These are phyloP conservation scores for Pantherophis guttatus DNA, from an alignment of 2,113 vertebrate species.

Conservation along the genomic window DNA sequence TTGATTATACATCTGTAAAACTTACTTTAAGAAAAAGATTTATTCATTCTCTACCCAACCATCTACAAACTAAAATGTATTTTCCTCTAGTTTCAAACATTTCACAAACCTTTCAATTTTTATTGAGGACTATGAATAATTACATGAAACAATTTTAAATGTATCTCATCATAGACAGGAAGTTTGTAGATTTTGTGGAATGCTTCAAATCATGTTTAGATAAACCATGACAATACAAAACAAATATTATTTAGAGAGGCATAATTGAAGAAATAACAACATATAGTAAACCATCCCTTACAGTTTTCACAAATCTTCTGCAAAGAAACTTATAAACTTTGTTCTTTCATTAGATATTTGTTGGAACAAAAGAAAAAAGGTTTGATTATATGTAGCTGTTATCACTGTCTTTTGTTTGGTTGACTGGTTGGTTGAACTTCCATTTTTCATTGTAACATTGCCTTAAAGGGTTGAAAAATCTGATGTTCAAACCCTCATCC, in stretches of 20 bases:
- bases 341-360: not conserved
- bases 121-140: not conserved
- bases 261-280: not conserved
- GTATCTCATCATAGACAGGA: not conserved
- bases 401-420: not conserved
- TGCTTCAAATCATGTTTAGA: not conserved
- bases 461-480: constrained; percentile 9
- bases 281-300: not conserved
- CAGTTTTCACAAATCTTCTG: not conserved
- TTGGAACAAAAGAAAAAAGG: not conserved
- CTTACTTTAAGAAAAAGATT: not conserved
- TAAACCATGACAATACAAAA: not conserved
- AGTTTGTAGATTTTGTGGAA: not conserved
- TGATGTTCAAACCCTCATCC: not conserved
- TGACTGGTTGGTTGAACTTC: not conserved
- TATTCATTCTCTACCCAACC: not conserved
- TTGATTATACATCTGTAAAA: not conserved
- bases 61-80: not conserved
- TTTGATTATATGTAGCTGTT: not conserved
- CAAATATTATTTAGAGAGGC: not conserved
- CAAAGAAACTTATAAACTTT: not conserved
- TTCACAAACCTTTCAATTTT: not conserved
- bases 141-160: not conserved
- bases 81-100: not conserved
- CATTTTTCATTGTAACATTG: constrained; percentile 1